Percentiles rank a stretch among this genome's conserved stretches.
Evolutionary conservation across 2,113 vertebrate genomes (phyloP).

Genomic region (Orthonyx spaldingii): DNA sequence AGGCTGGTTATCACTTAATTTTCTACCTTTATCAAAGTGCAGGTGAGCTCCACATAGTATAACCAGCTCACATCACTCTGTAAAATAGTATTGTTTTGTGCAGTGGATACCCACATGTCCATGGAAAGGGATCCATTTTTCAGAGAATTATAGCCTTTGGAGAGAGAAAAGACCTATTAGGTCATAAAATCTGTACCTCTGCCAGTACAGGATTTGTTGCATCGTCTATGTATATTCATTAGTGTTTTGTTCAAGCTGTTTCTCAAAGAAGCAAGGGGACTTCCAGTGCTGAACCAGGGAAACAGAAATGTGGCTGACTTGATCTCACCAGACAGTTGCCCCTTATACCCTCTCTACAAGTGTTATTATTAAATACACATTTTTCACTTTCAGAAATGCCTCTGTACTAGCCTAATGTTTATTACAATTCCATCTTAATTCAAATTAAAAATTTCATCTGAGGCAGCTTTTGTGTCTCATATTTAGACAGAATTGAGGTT

Average conservation of each 20-base stretch:
- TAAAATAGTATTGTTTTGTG: background rate
- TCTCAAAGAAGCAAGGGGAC: conserved; percentile 10
- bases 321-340: background rate
- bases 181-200: conserved; percentile 48
- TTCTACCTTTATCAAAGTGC: background rate
- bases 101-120: background rate
- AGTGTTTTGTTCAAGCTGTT: conserved; percentile 36
- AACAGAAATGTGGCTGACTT: background rate
- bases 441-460: background rate
- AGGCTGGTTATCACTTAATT: background rate
- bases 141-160: conserved; percentile 7
- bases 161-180: conserved; percentile 47
- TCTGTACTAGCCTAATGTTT: background rate
- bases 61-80: background rate
- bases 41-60: background rate
- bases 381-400: background rate
- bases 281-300: background rate
- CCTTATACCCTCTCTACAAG: background rate
- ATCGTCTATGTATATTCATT: conserved; percentile 48
- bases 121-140: background rate
- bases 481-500: background rate
- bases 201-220: conserved; percentile 49
- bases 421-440: background rate
- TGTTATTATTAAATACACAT: background rate
- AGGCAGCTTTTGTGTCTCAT: background rate